Base-by-base conservation (phyloP, 2,797 vertebrate species). In the Tenualosa ilisha region DNA sequence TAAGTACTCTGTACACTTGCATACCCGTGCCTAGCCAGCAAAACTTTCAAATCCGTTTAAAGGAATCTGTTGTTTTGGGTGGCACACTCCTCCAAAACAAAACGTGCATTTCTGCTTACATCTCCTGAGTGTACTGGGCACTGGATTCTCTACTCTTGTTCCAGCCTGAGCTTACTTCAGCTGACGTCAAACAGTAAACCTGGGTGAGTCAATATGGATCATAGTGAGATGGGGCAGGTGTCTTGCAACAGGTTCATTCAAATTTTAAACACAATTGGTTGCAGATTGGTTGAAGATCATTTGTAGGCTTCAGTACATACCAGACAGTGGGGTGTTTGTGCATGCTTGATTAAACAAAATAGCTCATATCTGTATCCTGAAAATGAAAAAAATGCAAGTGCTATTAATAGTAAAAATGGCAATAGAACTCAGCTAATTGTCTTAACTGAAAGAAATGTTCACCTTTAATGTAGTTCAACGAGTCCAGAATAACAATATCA, bases 381-480 rank as follows among this genome's bases (percentile, higher is more conserved):
- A 88, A 89, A 87, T 63, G 3, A 82, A 72, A 81, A 22, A 31
- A 83, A 84, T 82, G 2, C 15, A 79, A 43, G 26, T 13, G 5
- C 43, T 8, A 9, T 79, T 22, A 79, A 43, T 46, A 43, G 5
- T 46, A 46, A 43, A 43, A 2, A 22, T 59, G 3, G 37, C 9
- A 6, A 40, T 2, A 68, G 24, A 68, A 43, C 15, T 37, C 2
- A 75, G 40, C 22, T 6, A 40, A 75, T 26, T 37, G 12, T 40
- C 49, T 54, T 56, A 37, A 24, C 50, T 17, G 12, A 51, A 20
- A 12, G 22, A 81, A 0, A 50, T 65, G 53, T 83, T 89, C 93
- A 97, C 96, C 96, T 96, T 97, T 97, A 81, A 97, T 97, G 89
- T 97, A 97, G 91, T 97, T 97, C 86, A 96, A 92, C 24, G 96